Evolutionary conservation across 2,888 invertebrate genomes (phyloP), one percentile per base, ranked within the genome.

Genomic region (Tachina lurida): DNA sequence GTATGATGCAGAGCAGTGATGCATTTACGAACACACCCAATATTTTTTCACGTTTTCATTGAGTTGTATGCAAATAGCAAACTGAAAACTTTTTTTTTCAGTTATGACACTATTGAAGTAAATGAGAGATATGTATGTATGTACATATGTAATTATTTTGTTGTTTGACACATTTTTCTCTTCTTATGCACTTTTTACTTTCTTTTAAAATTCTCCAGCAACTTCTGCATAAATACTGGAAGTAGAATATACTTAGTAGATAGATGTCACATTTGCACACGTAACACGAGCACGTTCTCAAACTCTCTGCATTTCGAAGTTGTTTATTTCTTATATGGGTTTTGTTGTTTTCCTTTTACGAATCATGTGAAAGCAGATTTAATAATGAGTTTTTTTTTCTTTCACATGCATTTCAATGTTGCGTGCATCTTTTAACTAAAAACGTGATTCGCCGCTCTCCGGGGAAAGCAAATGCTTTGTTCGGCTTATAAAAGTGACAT

Each of bases 281-380:
- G 7, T 7, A 49, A 49, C n/a, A 49, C 49, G 49, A 8, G n/a
- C 49, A n/a, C 49, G 49, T 49, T n/a, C 8, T 49, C n/a, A 49
- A 49, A 31, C 31, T 31, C 31, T 31, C 5, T 49, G 7, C n/a
- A 15, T 49, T 49, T 54, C 31, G 7, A 31, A 31, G 31, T 31
- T 31, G 31, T 31, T n/a, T 22, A 2, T 54, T 54, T 70, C 17
- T 13, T 43, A 19, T 31, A 7, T 31, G 31, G 7, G 31, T 58
- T 19, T 70, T 19, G 39, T 74, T 74, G 31, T 54, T 63, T 39
- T 17, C 31, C 63, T 62, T 31, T 70, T 82, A 82, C 75, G 70
- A 82, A 82, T 19, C 52, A 68, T 17, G 39, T 41, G 58, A 70
- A 81, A 75, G 75, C 74, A 81, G 45, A 81, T 62, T 10, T 45